Evolutionary conservation across 2,113 vertebrate species (phyloP).

Genomic region (Todiramphus saurophagus): DNA sequence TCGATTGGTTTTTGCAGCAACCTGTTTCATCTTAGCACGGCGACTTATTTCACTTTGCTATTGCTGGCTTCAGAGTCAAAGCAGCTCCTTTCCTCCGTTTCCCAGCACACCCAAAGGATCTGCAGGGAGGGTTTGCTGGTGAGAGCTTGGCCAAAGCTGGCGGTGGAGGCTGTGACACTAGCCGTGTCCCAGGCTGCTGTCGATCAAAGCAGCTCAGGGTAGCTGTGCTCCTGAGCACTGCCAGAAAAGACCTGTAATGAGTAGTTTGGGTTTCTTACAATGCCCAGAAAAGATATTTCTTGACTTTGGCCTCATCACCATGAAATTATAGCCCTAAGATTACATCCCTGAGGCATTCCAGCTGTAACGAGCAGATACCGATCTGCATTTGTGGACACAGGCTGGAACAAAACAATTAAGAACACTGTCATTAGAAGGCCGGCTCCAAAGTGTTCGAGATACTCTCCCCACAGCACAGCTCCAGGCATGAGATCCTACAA

Average conservation of each 20-base stretch:
- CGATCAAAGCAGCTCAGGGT: not conserved
- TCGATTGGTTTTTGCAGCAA: not conserved
- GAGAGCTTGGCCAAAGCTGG: not conserved
- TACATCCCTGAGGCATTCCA: not conserved
- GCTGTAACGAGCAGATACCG: not conserved
- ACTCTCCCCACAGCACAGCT: not conserved
- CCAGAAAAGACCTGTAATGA: not conserved
- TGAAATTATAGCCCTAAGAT: not conserved
- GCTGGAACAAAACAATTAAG: not conserved
- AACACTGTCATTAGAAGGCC: not conserved
- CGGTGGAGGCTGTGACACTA: not conserved
- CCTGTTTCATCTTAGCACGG: accelerated
- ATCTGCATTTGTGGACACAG: not conserved
- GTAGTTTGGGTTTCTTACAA: not conserved
- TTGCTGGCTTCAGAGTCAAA: accelerated
- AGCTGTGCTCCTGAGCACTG: not conserved
- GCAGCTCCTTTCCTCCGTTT: not conserved
- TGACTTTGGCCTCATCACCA: not conserved
- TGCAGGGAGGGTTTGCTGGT: not conserved
- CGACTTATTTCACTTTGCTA: accelerated
- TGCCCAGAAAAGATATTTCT: slow-evolving; percentile 3
- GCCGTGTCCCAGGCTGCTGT: not conserved
- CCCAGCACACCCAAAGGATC: not conserved
- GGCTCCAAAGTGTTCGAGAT: not conserved
- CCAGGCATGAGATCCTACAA: not conserved